These are phyloP conservation scores for Notolabrus celidotus DNA, from an alignment of 2,797 vertebrate genomes.

Conservation along the genomic window DNA sequence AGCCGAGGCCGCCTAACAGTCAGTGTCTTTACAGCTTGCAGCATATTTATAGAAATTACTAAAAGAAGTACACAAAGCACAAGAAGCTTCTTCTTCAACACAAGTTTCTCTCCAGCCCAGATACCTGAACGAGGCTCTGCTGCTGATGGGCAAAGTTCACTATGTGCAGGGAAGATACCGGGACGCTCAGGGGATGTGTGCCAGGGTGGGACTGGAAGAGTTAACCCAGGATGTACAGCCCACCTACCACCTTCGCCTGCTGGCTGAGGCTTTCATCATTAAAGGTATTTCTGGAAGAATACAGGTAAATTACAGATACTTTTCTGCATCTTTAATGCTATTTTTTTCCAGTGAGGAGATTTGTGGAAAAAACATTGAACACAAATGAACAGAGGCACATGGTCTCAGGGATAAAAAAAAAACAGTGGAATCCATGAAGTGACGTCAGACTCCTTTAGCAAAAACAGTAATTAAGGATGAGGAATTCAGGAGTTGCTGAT, in stretches of 20 bases:
- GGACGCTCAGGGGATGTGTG: conserved; percentile 97
- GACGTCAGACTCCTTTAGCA: no score
- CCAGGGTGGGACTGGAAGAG: conserved; percentile 92
- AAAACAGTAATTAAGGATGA: no score
- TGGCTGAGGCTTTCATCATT: conserved; percentile 94
- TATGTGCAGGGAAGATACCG: conserved; percentile 93
- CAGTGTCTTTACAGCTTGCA: conserved; percentile 67
- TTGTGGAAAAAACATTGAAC: no score
- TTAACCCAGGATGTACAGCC: conserved; percentile 89
- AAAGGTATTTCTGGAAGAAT: conserved; percentile 87
- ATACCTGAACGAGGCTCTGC: conserved; percentile 92
- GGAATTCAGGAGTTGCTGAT: no score
- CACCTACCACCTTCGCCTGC: conserved; percentile 91
- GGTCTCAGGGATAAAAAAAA: no score
- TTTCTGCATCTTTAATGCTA: no score
- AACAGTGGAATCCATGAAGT: no score
- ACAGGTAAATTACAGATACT: no score
- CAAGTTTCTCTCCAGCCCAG: conserved; percentile 84
- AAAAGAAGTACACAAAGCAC: neutral
- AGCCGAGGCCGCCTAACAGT: conserved; percentile 91
- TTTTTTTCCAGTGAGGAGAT: no score
- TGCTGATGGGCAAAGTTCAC: conserved; percentile 95
- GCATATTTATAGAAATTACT: neutral
- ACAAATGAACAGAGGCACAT: no score
- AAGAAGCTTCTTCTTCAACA: neutral